Evolutionary conservation across 1,140 invertebrate genomes (phyloP), one percentile per base, ranked within the genome.

Genomic region (Triops cancriformis): DNA sequence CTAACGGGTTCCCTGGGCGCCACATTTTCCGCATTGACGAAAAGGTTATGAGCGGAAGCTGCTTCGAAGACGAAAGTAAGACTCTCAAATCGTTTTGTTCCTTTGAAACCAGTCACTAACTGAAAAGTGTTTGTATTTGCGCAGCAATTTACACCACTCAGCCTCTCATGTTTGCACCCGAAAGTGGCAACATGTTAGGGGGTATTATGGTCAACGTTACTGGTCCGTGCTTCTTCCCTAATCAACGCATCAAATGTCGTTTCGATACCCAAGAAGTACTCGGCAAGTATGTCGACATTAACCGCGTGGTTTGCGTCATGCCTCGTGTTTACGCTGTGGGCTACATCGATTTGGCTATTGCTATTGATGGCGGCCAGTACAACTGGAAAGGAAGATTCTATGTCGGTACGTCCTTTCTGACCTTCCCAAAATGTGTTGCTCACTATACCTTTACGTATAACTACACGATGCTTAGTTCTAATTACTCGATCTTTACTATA

Each of bases 11-110:
- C 79, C 91, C 93, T 3, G 96, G 96, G 64, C 86, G 96, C 80
- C 96, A 97, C 80, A 93, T 97, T 80, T 98, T 98, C 86, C 89
- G 96, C 77, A 93, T 98, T 75, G 96, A 98, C 82, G 96, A 98
- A 84, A 93, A 94, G 82, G 96, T 98, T 82, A 89, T 97, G 83
- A 88, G 94, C 79, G 96, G 95, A 51, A 94, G 92, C 42, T 98
- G 96, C 82, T 86, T 87, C 76, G 81, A 83, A 45, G 84, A 85
- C 79, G 80, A 84, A 79, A 83, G 85, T 85, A 81, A 83, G 83
- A 76, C 77, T 76, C 73, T 80, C 72, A 79, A 80, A 79, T 76
- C 51, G 14, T 41, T 79, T 72, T 78, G 18, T 2, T 43, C 26
- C 12, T 26, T 31, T 77, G 43, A 64, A 9, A 18, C 14, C 23